Evolutionary conservation across 1,140 invertebrate genomes (phyloP).

Genomic region (Tenebrio molitor): DNA sequence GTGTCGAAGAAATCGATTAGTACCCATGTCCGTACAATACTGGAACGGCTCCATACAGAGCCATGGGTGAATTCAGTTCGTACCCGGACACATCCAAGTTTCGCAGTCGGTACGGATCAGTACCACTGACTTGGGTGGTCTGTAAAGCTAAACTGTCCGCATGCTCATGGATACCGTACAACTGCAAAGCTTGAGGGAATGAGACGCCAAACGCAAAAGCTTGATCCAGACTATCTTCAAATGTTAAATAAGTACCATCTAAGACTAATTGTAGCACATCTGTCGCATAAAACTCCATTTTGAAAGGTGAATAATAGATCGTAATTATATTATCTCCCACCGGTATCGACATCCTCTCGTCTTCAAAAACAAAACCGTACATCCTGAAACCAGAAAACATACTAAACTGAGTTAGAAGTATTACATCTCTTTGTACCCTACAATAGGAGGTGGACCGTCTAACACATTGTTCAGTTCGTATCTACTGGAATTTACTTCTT

Average conservation of each 20-base stretch:
- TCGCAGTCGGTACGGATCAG: conserved; percentile 94
- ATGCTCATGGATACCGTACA: conserved; percentile 98
- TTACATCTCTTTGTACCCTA: neutral
- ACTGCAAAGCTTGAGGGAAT: conserved; percentile 89
- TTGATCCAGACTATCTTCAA: conserved; percentile 36
- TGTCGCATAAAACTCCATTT: conserved; percentile 52
- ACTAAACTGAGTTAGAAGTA: neutral
- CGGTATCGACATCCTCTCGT: no score
- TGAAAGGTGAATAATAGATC: conserved; percentile 47
- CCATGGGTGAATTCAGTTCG: conserved; percentile 92
- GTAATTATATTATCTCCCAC: no score
- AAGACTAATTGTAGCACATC: conserved; percentile 47
- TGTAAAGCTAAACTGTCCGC: conserved; percentile 89
- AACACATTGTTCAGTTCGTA: conserved; percentile 10
- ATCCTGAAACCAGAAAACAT: no score
- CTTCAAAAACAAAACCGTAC: no score
- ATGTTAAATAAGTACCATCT: conserved; percentile 44
- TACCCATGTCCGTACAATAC: conserved; percentile 89
- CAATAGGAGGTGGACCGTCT: neutral
- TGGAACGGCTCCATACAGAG: conserved; percentile 94
- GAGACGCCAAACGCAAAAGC: conserved; percentile 94
- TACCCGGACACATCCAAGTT: conserved; percentile 99
- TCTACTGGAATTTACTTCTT: conserved; percentile 8
- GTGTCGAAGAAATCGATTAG: conserved; percentile 64
- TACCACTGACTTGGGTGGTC: conserved; percentile 79